Evolutionary conservation across 2,888 invertebrate species (phyloP), one percentile per base, ranked within the genome.

Genomic region (Osedax frankpressi): DNA sequence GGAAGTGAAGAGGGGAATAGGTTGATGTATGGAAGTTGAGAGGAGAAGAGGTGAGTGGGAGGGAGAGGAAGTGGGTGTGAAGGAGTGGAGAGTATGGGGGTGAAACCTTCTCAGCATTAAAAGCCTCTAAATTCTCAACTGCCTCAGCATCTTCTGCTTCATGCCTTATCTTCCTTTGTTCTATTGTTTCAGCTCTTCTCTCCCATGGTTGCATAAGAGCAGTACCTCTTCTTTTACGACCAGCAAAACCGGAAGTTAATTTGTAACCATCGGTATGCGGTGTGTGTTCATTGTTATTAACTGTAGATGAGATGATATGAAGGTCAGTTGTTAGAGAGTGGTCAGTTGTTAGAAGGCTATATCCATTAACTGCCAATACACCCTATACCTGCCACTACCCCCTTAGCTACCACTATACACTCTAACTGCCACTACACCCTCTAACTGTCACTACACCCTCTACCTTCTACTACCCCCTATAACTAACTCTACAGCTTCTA

Each of bases 151-250:
- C 28, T 72, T 81, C 81, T 6, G 71, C 74, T 28, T 81, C 78
- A 6, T 79, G 77, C 0, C 82, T 77, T 44, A 76, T 74, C 60
- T 78, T 73, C 29, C 78, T 76, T 1, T 80, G 81, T 0, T 80
- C 77, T 2, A 76, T 59, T 0, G 80, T 79, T 75, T 82, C 82
- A 1, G 79, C 77, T 25, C 82, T 76, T 72, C 80, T 74, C 30
- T 82, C 81, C 83, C 83, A 82, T 0, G 82, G 81, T n/a, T 81
- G 80, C 80, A 83, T 79, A 69, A 77, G 77, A 0, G 80, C 79
- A 0, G 80, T 79, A 26, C 79, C 75, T 6, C 75, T 77, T 29
- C 80, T 75, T 19, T 73, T 75, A 24, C 19, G 24, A 28, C 70
- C 26, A 73, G 72, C 71, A 29, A 30, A 60, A 6, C 74, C 75